A percentile compares a stretch with the other conserved stretches of the same genome.
Evolutionary conservation across 2,797 vertebrate species (phyloP).

Genomic region (Hippopotamyrus pictus): DNA sequence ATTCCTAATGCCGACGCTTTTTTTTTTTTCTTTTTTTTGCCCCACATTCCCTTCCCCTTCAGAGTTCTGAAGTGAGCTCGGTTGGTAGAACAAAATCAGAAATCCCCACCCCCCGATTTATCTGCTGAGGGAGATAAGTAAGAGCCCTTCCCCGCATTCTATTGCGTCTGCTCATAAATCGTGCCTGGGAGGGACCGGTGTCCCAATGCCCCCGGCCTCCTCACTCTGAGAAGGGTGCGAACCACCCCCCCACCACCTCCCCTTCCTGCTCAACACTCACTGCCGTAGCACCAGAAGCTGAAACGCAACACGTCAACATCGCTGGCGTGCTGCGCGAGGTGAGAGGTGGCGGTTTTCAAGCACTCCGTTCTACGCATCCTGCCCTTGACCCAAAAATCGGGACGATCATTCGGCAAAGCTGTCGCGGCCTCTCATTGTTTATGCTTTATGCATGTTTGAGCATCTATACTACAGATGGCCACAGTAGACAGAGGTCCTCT

Average conservation of each 20-base stretch:
- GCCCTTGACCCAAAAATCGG: slow-evolving; percentile 44
- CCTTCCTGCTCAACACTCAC: slow-evolving; percentile 35
- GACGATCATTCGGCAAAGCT: not conserved
- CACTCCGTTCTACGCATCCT: slow-evolving; percentile 48
- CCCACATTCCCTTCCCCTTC: slow-evolving; percentile 22
- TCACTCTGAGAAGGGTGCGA: slow-evolving; percentile 54
- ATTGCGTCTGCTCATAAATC: slow-evolving; percentile 48
- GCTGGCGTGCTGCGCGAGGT: not conserved
- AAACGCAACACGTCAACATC: not conserved
- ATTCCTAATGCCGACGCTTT: slow-evolving; percentile 49
- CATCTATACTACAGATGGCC: not conserved
- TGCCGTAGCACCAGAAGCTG: slow-evolving; percentile 41
- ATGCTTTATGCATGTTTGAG: not conserved
- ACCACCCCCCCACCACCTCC: slow-evolving; percentile 44
- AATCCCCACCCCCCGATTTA: slow-evolving; percentile 41
- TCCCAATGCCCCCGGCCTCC: slow-evolving; percentile 45
- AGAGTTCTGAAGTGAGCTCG: slow-evolving; percentile 28
- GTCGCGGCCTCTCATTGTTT: not conserved
- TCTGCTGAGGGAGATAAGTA: slow-evolving; percentile 61
- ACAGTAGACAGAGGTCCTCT: not conserved
- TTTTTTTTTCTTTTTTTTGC: slow-evolving; percentile 21
- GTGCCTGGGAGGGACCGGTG: slow-evolving; percentile 51
- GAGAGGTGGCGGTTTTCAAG: slow-evolving; percentile 41
- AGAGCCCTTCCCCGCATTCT: slow-evolving; percentile 39
- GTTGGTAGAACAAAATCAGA: slow-evolving; percentile 46